Evolutionary conservation across 2,113 vertebrate genomes (phyloP).

Genomic region (Gulo gulo): DNA sequence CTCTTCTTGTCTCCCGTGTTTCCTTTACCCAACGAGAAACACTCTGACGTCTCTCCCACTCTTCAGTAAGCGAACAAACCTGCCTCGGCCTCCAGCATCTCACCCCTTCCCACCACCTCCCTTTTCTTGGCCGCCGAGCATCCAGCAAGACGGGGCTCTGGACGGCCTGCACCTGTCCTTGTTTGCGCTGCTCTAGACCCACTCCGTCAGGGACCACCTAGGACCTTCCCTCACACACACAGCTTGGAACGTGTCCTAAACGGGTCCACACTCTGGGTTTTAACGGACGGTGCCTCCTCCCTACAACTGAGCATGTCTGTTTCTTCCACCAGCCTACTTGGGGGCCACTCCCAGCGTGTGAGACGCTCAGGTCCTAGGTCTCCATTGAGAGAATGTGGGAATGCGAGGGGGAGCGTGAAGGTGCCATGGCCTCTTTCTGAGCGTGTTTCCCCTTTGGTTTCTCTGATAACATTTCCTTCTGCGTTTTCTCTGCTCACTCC

Average conservation of each 20-base stretch:
- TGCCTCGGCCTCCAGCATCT: no score
- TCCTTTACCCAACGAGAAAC: not conserved
- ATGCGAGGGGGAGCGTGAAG: accelerated
- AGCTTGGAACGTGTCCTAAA: not conserved
- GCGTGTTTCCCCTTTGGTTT: not conserved
- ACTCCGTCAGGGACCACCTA: not conserved
- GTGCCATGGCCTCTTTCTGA: not conserved
- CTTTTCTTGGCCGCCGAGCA: not conserved
- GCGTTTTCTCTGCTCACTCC: not conserved
- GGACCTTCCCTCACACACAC: no score
- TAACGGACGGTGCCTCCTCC: accelerated
- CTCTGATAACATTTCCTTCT: no score
- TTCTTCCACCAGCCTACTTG: no score
- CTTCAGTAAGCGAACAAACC: not conserved
- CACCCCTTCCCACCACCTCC: not conserved
- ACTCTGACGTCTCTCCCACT: not conserved
- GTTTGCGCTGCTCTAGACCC: accelerated
- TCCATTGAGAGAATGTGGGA: not conserved
- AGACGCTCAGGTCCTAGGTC: not conserved
- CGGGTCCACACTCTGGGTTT: not conserved
- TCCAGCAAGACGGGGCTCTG: not conserved
- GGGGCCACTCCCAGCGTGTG: no score
- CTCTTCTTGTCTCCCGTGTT: not conserved
- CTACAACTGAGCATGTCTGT: not conserved
- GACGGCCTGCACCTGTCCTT: accelerated